phyloP scores from a whole-genome alignment of 2,113 vertebrate species.

The Bolborhynchus lineola region DNA sequence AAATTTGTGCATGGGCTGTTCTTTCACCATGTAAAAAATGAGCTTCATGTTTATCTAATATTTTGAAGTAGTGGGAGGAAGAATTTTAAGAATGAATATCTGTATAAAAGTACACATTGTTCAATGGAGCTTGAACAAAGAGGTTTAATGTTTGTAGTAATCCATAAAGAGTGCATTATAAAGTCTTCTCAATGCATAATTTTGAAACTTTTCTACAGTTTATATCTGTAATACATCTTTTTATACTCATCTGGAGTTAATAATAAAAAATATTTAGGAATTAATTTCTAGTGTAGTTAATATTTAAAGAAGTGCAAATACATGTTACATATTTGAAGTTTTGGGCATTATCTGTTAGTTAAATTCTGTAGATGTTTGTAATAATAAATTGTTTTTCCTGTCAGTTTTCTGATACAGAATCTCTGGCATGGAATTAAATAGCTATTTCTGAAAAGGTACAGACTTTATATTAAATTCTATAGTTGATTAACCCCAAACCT shows the following conservation, averaged over 20 bases:
- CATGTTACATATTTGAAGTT: neutral
- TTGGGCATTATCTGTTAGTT: neutral
- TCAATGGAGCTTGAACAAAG: neutral
- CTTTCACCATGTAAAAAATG: neutral
- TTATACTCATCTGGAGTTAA: neutral
- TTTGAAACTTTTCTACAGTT: neutral
- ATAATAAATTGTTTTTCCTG: neutral
- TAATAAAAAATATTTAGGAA: neutral
- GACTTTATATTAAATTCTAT: neutral
- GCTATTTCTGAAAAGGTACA: neutral
- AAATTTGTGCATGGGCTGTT: neutral
- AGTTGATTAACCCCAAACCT: neutral
- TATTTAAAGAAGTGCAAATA: neutral
- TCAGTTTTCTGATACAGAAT: neutral
- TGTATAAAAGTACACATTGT: neutral
- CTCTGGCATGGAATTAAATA: neutral
- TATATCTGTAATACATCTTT: neutral
- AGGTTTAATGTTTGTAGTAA: neutral
- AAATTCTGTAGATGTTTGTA: neutral
- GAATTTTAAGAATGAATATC: neutral
- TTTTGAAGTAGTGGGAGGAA: neutral
- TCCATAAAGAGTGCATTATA: neutral
- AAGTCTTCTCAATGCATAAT: neutral
- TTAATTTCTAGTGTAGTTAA: neutral
- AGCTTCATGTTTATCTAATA: neutral